Evolutionary conservation across 2,113 vertebrate species (phyloP), one percentile per base, ranked within the genome.

Genomic region (Colaptes auratus): DNA sequence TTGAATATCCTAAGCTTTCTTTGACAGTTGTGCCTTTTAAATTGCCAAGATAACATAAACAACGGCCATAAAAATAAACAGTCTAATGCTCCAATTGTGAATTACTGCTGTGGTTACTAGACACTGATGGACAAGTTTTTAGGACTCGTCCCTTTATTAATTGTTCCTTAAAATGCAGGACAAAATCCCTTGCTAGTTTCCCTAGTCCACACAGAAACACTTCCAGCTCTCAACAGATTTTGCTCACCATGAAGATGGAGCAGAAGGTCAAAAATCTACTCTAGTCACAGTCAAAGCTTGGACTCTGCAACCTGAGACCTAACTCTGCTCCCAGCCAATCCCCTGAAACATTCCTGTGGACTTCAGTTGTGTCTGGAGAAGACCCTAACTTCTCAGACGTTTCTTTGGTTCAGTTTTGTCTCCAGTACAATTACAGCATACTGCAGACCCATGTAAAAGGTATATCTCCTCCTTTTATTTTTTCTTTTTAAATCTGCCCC

Each of bases 341-440:
- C 28, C 35, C 28, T 4, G 1, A 64, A 95, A 92, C 52, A 83
- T 74, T 93, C 71, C 53, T 72, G 30, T 20, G 73, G 73, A 90
- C 81, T 92, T 92, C 82, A 77, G 70, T 86, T 3, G 1, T 80
- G 53, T 39, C 79, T 92, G 79, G 61, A 83, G 65, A 89, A 92
- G 31, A 27, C 53, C 0, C 0, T 35, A 67, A 82, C 44, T 83
- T 82, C 72, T 89, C 89, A 77, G 50, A 64, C 16, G 88, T 91
- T 75, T 24, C 17, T 86, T 19, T 48, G 20, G 52, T 87, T 95
- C 67, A 77, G 35, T 73, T 92, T 93, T 39, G 15, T 46, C 64
- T 70, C 46, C 17, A 46, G 60, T 74, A 73, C 6, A 9, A n/a
- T 58, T 69, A 83, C 48, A 39, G n/a, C 23, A 69, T 8, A 30